Evolutionary conservation across 2,888 invertebrate species (phyloP).

Genomic region (Drosophila ustulata): DNA sequence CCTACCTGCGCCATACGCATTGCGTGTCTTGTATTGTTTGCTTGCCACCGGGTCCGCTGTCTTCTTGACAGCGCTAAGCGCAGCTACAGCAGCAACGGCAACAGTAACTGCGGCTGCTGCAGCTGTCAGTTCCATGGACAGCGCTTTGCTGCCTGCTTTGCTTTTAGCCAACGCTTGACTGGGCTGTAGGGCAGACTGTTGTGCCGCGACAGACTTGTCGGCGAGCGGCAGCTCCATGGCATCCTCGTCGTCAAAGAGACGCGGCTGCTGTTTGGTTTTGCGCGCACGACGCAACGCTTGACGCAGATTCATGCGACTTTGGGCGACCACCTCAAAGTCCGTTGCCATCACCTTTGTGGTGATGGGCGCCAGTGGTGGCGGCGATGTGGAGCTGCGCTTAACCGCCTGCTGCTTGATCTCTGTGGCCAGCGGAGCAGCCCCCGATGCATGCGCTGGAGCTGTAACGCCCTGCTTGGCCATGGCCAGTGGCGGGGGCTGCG

Average conservation of each 20-base stretch:
- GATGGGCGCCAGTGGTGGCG: conserved; percentile 61
- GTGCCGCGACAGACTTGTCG: conserved; percentile 22
- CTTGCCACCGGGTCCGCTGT: not conserved
- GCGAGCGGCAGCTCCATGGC: conserved; percentile 47
- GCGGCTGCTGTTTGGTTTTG: conserved; percentile 72
- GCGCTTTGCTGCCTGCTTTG: conserved; percentile 27
- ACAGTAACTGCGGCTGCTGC: conserved; percentile 6
- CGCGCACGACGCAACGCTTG: conserved; percentile 83
- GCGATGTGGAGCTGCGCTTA: conserved; percentile 42
- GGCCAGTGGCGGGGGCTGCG: conserved; percentile 11
- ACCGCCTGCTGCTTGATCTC: conserved; percentile 7
- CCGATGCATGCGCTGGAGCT: conserved; percentile 8
- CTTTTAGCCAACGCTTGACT: conserved; percentile 9
- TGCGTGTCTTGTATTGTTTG: conserved; percentile 55
- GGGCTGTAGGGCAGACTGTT: not conserved
- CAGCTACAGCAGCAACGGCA: conserved; percentile 4
- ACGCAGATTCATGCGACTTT: conserved; percentile 82
- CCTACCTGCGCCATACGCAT: conserved; percentile 34
- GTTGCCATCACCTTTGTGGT: conserved; percentile 17
- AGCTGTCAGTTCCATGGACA: conserved; percentile 8
- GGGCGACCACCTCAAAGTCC: conserved; percentile 63
- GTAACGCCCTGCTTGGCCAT: conserved; percentile 17
- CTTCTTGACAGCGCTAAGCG: conserved; percentile 21
- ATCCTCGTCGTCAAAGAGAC: conserved; percentile 62
- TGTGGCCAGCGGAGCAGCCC: not conserved